Evolutionary conservation across 2,113 vertebrate species (phyloP), one percentile per base, ranked within the genome.

Genomic region (Ia io): DNA sequence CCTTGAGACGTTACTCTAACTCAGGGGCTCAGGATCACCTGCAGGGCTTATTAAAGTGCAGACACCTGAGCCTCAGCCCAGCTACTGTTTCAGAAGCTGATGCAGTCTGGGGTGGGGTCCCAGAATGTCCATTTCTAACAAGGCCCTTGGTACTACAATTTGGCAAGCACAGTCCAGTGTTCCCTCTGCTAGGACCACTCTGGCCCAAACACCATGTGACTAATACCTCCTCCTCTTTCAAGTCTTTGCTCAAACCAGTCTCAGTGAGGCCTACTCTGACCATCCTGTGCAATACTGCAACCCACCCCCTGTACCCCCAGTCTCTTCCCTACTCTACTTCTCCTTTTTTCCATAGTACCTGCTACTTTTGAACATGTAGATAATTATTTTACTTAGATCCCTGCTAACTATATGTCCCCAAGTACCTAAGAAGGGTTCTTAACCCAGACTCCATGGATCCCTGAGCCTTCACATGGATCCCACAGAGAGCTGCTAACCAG

Each of bases 301-400:
- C 0, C n/a, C 44, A 40, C 5, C 17, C 22, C 63, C 56, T 1
- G 6, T 0, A 35, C 7, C 8, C 49, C 25, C 73, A 25, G 2
- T 42, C 37, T 56, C 73, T 63, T 93, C 70, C 7, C 17, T 12
- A 12, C 4, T 28, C 35, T 16, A 3, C 35, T 63, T 92, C 82
- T 30, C 32, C 71, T 67, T 47, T 37, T 49, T 61, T 25, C 13
- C 30, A 28, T 20, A 56, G 35, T 42, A 49, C 32, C 35, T 12
- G 14, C 42, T 44, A 79, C 80, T 94, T 83, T 56, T 76, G 59
- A 63, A 90, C 28, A 76, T 1, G 9, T 9, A 20, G 32, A 17
- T 65, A 71, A 86, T 80, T 71, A 3, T 53, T 82, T 93, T 35
- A 63, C 16, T 70, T 85, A 9, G 32, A 77, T 88, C 28, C 7